Evolutionary conservation across 2,888 invertebrate species (phyloP).

Genomic region (Drosophila affinis): DNA sequence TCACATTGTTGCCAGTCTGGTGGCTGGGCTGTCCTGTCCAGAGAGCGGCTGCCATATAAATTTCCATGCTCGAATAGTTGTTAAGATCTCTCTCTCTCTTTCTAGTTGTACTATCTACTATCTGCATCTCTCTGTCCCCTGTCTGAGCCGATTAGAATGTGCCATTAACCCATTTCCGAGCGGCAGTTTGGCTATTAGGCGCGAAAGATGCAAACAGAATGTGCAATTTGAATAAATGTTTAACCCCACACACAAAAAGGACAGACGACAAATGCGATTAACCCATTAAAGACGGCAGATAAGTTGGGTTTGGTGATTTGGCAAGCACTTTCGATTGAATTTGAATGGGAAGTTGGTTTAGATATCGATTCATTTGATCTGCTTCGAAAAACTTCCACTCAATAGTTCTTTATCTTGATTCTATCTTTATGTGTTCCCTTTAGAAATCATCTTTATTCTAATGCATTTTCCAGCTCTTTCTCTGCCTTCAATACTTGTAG

Average conservation of each 20-base stretch:
- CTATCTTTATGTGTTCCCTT: background rate
- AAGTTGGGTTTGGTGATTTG: background rate
- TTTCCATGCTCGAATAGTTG: constrained; percentile 67
- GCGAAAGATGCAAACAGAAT: constrained; percentile 53
- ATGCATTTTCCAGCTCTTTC: constrained; percentile 17
- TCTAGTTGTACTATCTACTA: background rate
- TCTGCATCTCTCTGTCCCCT: constrained; percentile 42
- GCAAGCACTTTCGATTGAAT: too few species aligned
- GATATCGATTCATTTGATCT: too few species aligned
- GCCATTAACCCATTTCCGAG: constrained; percentile 73
- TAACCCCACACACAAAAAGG: constrained; percentile 42
- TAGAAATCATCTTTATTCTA: constrained; percentile 2
- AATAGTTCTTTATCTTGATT: background rate
- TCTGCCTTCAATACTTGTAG: constrained; percentile 15
- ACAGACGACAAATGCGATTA: constrained; percentile 42
- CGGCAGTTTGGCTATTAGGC: constrained; percentile 20
- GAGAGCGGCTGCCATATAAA: constrained; percentile 65
- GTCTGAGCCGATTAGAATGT: constrained; percentile 68
- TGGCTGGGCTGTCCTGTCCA: constrained; percentile 22
- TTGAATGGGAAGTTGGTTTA: too few species aligned
- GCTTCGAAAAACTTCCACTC: background rate
- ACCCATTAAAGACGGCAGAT: constrained; percentile 33
- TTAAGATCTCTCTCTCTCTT: constrained; percentile 45
- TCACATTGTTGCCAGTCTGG: constrained; percentile 47
- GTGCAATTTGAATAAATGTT: constrained; percentile 36